Percentiles rank a stretch among this genome's conserved stretches.
Evolutionary conservation across 2,888 invertebrate genomes (phyloP).

Genomic region (Mesorhabditis spiculigera): DNA sequence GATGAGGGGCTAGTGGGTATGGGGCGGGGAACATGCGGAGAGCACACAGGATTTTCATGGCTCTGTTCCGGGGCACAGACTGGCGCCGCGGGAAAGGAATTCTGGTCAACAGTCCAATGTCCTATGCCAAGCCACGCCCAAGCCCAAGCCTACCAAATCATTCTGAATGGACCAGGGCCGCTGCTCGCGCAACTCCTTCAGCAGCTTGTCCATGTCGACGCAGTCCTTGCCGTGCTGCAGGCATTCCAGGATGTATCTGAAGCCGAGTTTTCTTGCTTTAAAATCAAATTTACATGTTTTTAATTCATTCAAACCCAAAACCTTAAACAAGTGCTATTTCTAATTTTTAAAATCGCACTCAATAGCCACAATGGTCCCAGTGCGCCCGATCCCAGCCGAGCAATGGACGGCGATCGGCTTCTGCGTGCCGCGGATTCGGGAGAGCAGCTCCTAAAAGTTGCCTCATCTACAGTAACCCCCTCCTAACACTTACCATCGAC

Average conservation of each 20-base stretch:
- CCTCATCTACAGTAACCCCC: not conserved
- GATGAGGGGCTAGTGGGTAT: not conserved
- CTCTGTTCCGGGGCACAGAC: too few relatives aligned
- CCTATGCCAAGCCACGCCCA: not conserved
- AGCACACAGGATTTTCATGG: not conserved
- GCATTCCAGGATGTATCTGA: constrained; percentile 11
- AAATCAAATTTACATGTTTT: constrained; percentile 2
- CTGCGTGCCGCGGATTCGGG: constrained; percentile 22
- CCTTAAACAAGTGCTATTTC: constrained; percentile 12
- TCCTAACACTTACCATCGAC: constrained; percentile 22
- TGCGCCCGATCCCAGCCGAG: constrained; percentile 23
- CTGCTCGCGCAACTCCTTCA: constrained; percentile 24
- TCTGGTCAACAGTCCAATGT: too few relatives aligned
- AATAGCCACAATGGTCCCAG: constrained; percentile 40
- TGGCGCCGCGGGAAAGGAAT: too few relatives aligned
- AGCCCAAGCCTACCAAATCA: constrained; percentile 13
- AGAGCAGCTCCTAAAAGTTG: constrained; percentile 22
- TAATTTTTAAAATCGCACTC: constrained; percentile 22
- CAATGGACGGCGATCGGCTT: constrained; percentile 25
- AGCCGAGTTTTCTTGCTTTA: not conserved
- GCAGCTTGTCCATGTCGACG: constrained; percentile 17
- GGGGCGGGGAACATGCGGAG: constrained; percentile 1
- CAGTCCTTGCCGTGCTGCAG: constrained; percentile 21
- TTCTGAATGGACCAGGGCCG: constrained; percentile 27
- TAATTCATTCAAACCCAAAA: not conserved